Base-by-base conservation (phyloP, 2,113 vertebrate species). In the Indicator maculatus region DNA sequence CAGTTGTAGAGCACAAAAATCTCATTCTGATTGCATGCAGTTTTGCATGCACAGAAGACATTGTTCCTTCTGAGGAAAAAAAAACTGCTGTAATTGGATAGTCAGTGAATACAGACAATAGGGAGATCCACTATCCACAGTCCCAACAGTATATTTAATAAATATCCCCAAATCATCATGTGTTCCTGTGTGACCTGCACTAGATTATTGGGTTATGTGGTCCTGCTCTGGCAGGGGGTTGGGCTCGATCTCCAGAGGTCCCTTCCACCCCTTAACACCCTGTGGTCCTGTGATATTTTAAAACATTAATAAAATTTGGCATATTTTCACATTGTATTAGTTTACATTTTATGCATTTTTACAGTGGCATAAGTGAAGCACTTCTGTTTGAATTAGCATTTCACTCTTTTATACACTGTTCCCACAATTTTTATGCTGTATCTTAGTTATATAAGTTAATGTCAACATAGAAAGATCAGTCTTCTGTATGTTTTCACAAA, bases 291-390 rank as follows among this genome's bases (percentile, higher is more conserved):
- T 39, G 11, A 9, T 33, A 31, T 77, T 72, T 59, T 14, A 58
- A 73, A 94, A 21, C 16, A n/a, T 2, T 3, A 82, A 41, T 82
- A 47, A 53, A 88, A 19, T 56, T 58, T 72, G 15, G 3, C 21
- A 7, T n/a, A 28, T 26, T 60, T 33, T 79, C 39, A 16, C 16
- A 20, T 44, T n/a, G 53, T 28, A 4, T 44, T 73, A 31, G 12
- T 84, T 73, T 45, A 39, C 9, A 26, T 38, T 75, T 85, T 18
- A 17, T 47, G 11, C n/a, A 30, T 93, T 74, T 96, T 75, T 86
- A 19, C 31, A 81, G 73, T 36, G 39, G 11, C 69, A 1, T 24
- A 78, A 93, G 23, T 65, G 4, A 92, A 84, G 27, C 38, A 61
- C 41, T 82, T 24, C 19, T 61, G 21, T 73, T 63, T 53, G 36